Evolutionary conservation across 2,797 vertebrate genomes (phyloP).

Genomic region (Gymnothorax reevesii): DNA sequence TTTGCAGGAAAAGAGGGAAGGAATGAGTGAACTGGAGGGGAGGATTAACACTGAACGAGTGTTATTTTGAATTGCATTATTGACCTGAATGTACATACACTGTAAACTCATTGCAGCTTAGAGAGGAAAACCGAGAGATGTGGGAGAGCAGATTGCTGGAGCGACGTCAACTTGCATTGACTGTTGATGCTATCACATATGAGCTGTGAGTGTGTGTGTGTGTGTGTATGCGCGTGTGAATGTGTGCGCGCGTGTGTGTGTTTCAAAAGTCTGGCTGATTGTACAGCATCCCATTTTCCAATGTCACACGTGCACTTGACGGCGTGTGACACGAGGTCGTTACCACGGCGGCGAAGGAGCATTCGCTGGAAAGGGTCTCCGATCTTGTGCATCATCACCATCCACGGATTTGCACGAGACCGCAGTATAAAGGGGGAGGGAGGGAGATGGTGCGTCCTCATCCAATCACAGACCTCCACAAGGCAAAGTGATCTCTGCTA

Average conservation of each 20-base stretch:
- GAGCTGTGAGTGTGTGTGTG: not conserved
- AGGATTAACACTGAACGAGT: too few relatives aligned
- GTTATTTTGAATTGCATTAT: too few relatives aligned
- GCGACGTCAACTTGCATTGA: not conserved
- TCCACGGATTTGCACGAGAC: not conserved
- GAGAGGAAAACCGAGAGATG: too few relatives aligned
- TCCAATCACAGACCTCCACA: constrained; percentile 8
- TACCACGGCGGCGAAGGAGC: constrained; percentile 23
- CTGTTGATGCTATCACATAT: not conserved
- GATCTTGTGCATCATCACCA: constrained; percentile 20
- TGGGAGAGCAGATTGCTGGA: not conserved
- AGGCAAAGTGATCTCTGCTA: constrained; percentile 1
- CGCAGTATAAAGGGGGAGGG: not conserved
- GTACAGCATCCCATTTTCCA: not conserved
- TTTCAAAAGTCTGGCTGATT: not conserved
- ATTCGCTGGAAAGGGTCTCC: not conserved
- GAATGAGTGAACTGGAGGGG: too few relatives aligned
- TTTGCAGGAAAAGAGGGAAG: not conserved
- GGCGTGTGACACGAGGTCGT: constrained; percentile 27
- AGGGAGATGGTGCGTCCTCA: not conserved
- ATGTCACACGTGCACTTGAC: not conserved
- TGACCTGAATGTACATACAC: too few relatives aligned
- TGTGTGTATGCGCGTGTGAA: not conserved
- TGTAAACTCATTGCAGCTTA: too few relatives aligned
- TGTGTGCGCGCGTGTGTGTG: not conserved